phyloP scores from a whole-genome alignment of 1,140 invertebrate genomes.

The Diprion similis region DNA sequence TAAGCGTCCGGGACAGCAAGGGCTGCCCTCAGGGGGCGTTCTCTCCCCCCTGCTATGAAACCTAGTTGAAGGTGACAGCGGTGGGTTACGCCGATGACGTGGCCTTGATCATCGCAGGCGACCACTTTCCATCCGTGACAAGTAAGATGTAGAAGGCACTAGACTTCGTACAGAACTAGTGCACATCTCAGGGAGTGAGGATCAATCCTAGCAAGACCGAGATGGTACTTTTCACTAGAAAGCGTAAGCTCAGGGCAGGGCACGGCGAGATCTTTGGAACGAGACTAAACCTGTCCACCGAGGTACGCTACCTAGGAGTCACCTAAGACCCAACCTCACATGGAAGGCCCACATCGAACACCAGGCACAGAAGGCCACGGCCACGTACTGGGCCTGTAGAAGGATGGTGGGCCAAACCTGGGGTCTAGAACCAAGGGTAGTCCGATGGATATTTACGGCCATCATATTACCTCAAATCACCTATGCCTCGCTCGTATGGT shows the following conservation, averaged over 20 bases:
- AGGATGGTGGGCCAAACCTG: conserved; percentile 17
- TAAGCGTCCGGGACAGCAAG: background rate
- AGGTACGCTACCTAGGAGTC: conserved; percentile 1
- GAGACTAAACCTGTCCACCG: too few relatives aligned
- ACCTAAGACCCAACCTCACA: conserved; percentile 5
- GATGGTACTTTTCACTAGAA: too few relatives aligned
- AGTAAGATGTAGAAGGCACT: too few relatives aligned
- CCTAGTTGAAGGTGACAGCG: background rate
- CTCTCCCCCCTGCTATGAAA: background rate
- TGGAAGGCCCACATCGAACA: conserved; percentile 13
- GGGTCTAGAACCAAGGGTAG: conserved; percentile 13
- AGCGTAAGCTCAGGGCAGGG: too few relatives aligned
- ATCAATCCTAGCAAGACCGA: too few relatives aligned
- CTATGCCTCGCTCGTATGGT: conserved; percentile 13
- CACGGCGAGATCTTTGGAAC: too few relatives aligned
- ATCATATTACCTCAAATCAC: conserved; percentile 9
- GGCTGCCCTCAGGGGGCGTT: conserved; percentile 3
- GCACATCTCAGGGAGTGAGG: too few relatives aligned
- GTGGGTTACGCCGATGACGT: too few relatives aligned
- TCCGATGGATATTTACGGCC: conserved; percentile 18
- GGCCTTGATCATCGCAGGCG: too few relatives aligned
- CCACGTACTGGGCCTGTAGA: conserved; percentile 17
- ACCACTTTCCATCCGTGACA: too few relatives aligned
- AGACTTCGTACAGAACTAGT: too few relatives aligned
- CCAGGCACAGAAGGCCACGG: conserved; percentile 1